Percentiles rank a stretch among this genome's conserved stretches.
phyloP scores from a whole-genome alignment of 2,797 vertebrate species.

The Coilia nasus region DNA sequence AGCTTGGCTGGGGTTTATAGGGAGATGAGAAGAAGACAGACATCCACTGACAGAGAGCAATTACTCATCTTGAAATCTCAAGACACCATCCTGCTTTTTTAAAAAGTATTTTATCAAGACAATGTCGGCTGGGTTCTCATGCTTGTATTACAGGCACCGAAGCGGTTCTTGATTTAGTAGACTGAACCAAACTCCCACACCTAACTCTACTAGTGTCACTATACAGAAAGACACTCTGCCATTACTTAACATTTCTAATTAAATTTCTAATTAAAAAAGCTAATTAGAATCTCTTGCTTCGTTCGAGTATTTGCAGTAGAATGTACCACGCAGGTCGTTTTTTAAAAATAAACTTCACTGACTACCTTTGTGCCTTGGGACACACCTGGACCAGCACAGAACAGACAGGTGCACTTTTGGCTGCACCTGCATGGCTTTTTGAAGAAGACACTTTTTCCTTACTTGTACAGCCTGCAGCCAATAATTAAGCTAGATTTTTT shows the following conservation, averaged over 20 bases:
- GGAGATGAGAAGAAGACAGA: neutral
- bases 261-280: no score
- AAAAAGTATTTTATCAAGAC: neutral
- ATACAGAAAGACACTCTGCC: neutral
- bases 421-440: no score
- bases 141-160: neutral
- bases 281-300: neutral
- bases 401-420: no score
- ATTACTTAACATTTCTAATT: neutral
- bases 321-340: neutral
- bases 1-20: neutral
- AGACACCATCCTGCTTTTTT: neutral
- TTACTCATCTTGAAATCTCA: neutral
- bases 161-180: neutral
- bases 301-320: neutral
- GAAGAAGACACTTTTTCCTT: no score
- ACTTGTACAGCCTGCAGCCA: neutral
- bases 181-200: neutral
- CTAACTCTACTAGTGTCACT: neutral
- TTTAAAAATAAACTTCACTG: neutral
- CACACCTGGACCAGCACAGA: neutral
- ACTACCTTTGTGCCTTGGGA: neutral
- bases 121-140: neutral
- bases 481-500: neutral
- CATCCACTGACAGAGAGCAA: neutral